Evolutionary conservation across 2,888 invertebrate species (phyloP).

Genomic region (Merodon equestris): DNA sequence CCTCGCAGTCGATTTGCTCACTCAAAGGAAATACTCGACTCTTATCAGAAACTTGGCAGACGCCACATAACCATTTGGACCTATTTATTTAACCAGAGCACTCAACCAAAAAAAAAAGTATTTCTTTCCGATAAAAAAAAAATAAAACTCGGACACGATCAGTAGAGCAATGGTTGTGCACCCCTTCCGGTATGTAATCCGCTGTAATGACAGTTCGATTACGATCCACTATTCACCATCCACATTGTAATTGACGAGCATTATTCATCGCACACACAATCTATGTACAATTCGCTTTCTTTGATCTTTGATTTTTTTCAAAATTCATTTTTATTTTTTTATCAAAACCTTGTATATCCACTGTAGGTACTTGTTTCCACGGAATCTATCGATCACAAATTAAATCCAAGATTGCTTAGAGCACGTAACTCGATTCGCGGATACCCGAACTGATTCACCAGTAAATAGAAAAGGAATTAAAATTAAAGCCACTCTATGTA

Average conservation of each 20-base stretch:
- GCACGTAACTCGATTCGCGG: neutral
- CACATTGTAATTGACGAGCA: slow-evolving; percentile 49
- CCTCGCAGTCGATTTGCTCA: no score
- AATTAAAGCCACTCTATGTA: slow-evolving; percentile 1
- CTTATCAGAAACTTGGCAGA: neutral
- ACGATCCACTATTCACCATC: slow-evolving; percentile 58
- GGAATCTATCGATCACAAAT: neutral
- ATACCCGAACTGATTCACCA: neutral
- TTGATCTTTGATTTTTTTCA: slow-evolving; percentile 7
- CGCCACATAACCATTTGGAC: neutral
- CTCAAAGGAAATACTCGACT: neutral
- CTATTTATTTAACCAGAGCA: no score
- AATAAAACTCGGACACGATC: slow-evolving; percentile 28
- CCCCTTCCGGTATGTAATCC: slow-evolving; percentile 53
- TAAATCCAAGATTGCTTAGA: neutral
- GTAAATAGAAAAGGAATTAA: slow-evolving; percentile 3
- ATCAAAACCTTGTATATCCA: slow-evolving; percentile 27
- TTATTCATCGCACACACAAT: no score
- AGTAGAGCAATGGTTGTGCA: slow-evolving; percentile 5
- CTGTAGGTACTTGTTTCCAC: slow-evolving; percentile 1
- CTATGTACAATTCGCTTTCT: slow-evolving; percentile 35
- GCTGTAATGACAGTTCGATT: slow-evolving; percentile 50
- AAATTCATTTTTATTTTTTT: neutral
- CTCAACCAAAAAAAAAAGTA: no score
- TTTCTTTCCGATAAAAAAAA: neutral